Conservation (phyloP, 2,113 vertebrate genomes). For the Ellobius talpinus region DNA sequence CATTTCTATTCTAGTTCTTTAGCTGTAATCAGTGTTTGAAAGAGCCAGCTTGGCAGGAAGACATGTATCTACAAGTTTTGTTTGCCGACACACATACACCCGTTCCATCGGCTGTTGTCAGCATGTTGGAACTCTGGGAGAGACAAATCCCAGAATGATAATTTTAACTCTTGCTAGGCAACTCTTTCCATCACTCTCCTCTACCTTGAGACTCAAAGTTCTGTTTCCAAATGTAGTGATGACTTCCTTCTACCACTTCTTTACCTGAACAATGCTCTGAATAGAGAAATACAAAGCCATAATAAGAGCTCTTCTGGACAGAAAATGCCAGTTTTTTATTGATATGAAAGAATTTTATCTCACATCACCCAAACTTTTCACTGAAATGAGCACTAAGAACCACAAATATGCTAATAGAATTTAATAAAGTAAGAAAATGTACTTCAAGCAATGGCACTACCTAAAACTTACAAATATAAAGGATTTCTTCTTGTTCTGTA, state of each 20-base stretch:
- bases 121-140: conserved; percentile 54
- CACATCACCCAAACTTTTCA: conserved; percentile 38
- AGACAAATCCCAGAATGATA: conserved; percentile 26
- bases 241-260: not conserved
- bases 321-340: not conserved
- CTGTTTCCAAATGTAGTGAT: conserved; percentile 48
- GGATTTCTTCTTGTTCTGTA: not conserved
- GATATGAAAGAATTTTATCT: conserved; percentile 2
- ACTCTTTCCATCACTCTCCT: not conserved
- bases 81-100: conserved; percentile 58
- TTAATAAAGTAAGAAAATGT: conserved; percentile 28
- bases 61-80: conserved; percentile 67
- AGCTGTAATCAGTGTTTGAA: conserved; percentile 56
- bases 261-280: conserved; percentile 30
- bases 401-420: conserved; percentile 30
- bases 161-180: conserved; percentile 63
- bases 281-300: not conserved
- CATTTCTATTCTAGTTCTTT: conserved; percentile 62
- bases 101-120: conserved; percentile 52
- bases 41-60: conserved; percentile 61
- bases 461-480: conserved; percentile 25
- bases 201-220: not conserved
- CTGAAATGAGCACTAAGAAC: not conserved
- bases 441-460: not conserved
- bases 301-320: not conserved